phyloP scores from a whole-genome alignment of 2,888 invertebrate genomes.

The Apodemia mormo region DNA sequence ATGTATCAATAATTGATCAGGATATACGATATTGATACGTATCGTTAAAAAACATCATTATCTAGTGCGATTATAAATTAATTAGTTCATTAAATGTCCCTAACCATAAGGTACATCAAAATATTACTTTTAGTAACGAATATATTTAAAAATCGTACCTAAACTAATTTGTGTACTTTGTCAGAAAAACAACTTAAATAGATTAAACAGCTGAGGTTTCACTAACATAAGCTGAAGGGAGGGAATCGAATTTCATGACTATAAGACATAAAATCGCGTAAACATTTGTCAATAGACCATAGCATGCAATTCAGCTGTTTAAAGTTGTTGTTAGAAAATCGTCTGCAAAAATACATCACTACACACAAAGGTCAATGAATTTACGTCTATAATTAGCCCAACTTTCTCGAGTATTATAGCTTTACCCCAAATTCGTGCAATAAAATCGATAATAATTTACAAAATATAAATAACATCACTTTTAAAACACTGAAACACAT shows the following conservation, averaged over 20 bases:
- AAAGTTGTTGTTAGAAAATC: conserved; percentile 54
- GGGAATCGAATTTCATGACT: conserved; percentile 7
- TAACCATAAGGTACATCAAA: too few species aligned
- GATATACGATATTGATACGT: too few species aligned
- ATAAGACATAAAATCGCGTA: not conserved
- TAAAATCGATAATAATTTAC: conserved; percentile 11
- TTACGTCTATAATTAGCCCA: conserved; percentile 41
- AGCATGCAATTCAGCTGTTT: conserved; percentile 39
- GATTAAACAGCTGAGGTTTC: conserved; percentile 18
- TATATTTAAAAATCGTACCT: not conserved
- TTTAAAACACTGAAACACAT: not conserved
- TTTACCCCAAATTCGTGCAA: not conserved
- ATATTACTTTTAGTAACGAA: too few species aligned
- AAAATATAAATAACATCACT: conserved; percentile 8
- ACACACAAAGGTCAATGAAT: conserved; percentile 61
- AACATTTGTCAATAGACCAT: conserved; percentile 19
- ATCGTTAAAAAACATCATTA: too few species aligned
- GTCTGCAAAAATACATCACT: conserved; percentile 54
- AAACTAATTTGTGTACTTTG: conserved; percentile 6
- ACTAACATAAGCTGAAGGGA: conserved; percentile 14
- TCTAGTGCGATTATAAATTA: too few species aligned
- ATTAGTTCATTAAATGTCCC: too few species aligned
- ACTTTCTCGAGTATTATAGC: conserved; percentile 22
- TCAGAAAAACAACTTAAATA: conserved; percentile 3
- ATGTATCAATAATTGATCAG: too few species aligned